These are phyloP conservation scores for Glomeris maerens DNA, from an alignment of 1,140 invertebrate species.

Conservation along the genomic window DNA sequence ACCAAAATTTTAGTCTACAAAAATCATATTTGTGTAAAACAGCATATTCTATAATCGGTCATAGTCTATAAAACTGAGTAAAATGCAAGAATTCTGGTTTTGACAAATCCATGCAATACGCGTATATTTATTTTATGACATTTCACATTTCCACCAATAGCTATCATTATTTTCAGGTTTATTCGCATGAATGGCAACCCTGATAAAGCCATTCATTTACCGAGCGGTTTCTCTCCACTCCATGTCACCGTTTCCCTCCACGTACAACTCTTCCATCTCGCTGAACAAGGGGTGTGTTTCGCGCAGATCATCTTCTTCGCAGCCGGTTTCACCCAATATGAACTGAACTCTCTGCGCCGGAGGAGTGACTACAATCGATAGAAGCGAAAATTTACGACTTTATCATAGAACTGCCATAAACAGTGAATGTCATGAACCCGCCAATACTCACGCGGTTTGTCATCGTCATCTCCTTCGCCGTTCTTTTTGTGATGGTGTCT, in stretches of 20 bases:
- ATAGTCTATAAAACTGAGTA: too few relatives aligned
- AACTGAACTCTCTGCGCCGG: conserved; percentile 87
- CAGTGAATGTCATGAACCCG: too few relatives aligned
- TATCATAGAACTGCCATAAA: too few relatives aligned
- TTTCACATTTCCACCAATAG: too few relatives aligned
- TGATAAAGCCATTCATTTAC: conserved; percentile 31
- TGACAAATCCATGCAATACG: too few relatives aligned
- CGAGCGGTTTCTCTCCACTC: conserved; percentile 96
- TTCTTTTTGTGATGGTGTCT: conserved; percentile 54
- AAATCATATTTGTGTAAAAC: too few relatives aligned
- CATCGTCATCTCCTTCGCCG: conserved; percentile 29
- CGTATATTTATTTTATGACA: too few relatives aligned
- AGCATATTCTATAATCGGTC: too few relatives aligned
- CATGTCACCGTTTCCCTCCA: conserved; percentile 63
- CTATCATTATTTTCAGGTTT: too few relatives aligned
- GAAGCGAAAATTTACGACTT: not conserved
- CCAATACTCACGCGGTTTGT: conserved; percentile 26
- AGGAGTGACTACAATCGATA: conserved; percentile 29
- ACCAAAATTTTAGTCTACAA: too few relatives aligned
- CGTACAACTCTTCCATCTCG: conserved; percentile 75
- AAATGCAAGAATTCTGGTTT: too few relatives aligned
- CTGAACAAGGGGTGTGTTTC: conserved; percentile 54
- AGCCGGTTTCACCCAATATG: conserved; percentile 81
- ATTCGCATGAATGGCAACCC: too few relatives aligned
- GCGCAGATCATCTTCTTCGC: conserved; percentile 39